These are phyloP conservation scores for Beris morrisii DNA, from an alignment of 2,888 invertebrate genomes.

Conservation along the genomic window DNA sequence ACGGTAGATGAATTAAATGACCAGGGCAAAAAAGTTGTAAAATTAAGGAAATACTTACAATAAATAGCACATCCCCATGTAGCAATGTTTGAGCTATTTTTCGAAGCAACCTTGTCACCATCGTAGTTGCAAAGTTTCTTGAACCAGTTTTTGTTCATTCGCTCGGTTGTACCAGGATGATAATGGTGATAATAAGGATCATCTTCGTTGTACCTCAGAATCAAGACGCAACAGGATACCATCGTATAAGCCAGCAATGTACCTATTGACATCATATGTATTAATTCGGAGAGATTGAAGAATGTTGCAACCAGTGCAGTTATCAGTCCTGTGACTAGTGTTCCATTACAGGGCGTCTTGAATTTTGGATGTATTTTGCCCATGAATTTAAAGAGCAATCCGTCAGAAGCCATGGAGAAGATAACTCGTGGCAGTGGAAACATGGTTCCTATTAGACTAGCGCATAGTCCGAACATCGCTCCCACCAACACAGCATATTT, in stretches of 20 bases:
- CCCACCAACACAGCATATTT: constrained; percentile 83
- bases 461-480: constrained; percentile 81
- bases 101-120: constrained; percentile 54
- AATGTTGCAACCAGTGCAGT: constrained; percentile 73
- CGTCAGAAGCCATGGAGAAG: constrained; percentile 88
- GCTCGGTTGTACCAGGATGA: no score
- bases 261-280: constrained; percentile 81
- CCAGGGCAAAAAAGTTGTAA: neutral
- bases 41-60: constrained; percentile 2
- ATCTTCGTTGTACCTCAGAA: constrained; percentile 63
- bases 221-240: constrained; percentile 72
- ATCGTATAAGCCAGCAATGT: constrained; percentile 74
- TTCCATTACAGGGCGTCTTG: constrained; percentile 78
- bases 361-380: constrained; percentile 72
- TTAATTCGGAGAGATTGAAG: constrained; percentile 70
- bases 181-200: constrained; percentile 39
- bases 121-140: constrained; percentile 55
- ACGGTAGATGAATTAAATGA: neutral
- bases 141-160: constrained; percentile 25
- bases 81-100: constrained; percentile 55
- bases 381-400: constrained; percentile 75
- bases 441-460: constrained; percentile 82
- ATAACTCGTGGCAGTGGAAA: constrained; percentile 84
- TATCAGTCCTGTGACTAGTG: constrained; percentile 72
- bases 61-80: constrained; percentile 22